Evolutionary conservation across 2,888 invertebrate genomes (phyloP).

Genomic region (Harmothoe impar): DNA sequence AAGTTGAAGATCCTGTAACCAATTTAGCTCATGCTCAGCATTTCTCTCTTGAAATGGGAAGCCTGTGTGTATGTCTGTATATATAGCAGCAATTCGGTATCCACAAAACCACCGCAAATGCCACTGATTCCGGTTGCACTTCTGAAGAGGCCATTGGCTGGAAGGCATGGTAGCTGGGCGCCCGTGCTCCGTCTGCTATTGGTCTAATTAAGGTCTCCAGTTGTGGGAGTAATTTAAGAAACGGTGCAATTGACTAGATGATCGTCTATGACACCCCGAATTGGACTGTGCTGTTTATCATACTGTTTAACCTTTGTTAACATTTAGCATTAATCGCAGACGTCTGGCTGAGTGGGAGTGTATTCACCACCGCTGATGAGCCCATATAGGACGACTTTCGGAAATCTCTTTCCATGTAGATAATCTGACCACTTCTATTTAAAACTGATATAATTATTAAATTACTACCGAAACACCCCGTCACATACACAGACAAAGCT

Average conservation of each 20-base stretch:
- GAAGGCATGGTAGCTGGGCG: not conserved
- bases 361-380: not conserved
- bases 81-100: not conserved
- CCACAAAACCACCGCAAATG: slow-evolving; percentile 13
- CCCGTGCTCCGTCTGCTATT: not conserved
- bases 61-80: no score
- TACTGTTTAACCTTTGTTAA: slow-evolving; percentile 7
- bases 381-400: no score
- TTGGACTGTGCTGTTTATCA: not conserved
- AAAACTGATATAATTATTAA: no score
- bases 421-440: no score
- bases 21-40: not conserved
- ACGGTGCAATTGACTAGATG: not conserved
- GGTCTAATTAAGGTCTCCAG: not conserved
- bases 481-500: no score
- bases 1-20: not conserved
- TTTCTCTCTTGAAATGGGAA: not conserved
- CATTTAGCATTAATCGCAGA: not conserved
- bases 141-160: slow-evolving; percentile 6
- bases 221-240: slow-evolving; percentile 11
- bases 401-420: no score
- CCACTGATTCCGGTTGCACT: not conserved
- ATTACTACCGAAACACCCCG: no score
- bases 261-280: not conserved
- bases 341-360: not conserved